Evolutionary conservation across 2,113 vertebrate genomes (phyloP), one percentile per base, ranked within the genome.

Genomic region (Cebus imitator): DNA sequence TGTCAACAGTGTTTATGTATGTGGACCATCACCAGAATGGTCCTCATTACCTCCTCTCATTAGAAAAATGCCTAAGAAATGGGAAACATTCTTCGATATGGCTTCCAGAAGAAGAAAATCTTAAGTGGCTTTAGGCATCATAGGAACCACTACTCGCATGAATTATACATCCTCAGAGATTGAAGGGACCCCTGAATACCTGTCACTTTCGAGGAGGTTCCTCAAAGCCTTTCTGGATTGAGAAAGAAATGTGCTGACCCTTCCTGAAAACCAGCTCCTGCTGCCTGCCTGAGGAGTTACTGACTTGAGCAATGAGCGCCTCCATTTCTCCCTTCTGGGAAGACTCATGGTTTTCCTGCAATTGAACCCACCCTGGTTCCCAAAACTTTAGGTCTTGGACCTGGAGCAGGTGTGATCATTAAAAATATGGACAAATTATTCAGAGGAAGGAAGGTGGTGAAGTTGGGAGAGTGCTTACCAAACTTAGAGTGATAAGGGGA

Each of bases 1-100:
- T 92, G 96, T 98, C 98, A 98, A 87, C 94, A 98, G 79, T 88
- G 48, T 97, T 98, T 96, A 98, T 97, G 95, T 97, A 95, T 97
- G 97, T 98, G 97, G 93, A 96, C 73, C 86, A 96, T 98, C 98
- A 98, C 97, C 98, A 97, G 94, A 97, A 98, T 97, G 11, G 58
- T 12, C 12, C 58, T 64, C 25, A 61, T 61, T 61, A 27, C 58
- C 58, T 61, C 58, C 58, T 27, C 4, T 27, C 58, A 64, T 30
- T 13, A 30, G 58, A 64, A 64, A 64, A 64, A 64, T 2, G 5
- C 97, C 98, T 98, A 95, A 98, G 97, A 98, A 97, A 97, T 93
- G 95, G 96, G 91, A 98, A 98, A 97, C n/a, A 87, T 97, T 97
- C 94, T 97, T 97, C 81, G 35, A 79, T 96, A 97, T 98, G 97